Conservation (phyloP, 2,797 vertebrate species). For the Kryptolebias ocellatus region DNA sequence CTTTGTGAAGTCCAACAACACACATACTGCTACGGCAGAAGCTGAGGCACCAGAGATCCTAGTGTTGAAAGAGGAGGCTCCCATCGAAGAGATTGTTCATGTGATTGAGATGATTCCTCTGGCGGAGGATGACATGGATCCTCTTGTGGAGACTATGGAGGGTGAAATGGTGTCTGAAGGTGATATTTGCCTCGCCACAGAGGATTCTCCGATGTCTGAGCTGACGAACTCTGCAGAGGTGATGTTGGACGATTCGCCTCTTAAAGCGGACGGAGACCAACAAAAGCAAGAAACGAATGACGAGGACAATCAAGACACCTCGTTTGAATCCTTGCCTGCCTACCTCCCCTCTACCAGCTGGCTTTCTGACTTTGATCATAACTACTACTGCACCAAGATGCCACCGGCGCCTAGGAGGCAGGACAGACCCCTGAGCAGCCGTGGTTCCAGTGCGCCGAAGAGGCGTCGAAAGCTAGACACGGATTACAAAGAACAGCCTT, state of each 20-base stretch:
- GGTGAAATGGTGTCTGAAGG: slow-evolving; percentile 13
- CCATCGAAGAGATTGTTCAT: slow-evolving; percentile 16
- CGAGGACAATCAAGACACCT: slow-evolving; percentile 63
- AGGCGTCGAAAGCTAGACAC: slow-evolving; percentile 53
- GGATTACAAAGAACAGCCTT: slow-evolving; percentile 28
- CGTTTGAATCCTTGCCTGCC: slow-evolving; percentile 73
- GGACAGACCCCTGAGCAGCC: slow-evolving; percentile 9
- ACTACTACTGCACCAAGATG: slow-evolving; percentile 59
- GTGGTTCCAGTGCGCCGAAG: slow-evolving; percentile 28
- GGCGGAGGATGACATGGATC: slow-evolving; percentile 22
- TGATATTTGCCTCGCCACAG: not conserved
- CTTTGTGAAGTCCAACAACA: slow-evolving; percentile 29
- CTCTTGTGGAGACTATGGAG: not conserved
- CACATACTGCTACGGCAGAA: slow-evolving; percentile 17
- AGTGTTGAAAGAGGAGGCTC: not conserved
- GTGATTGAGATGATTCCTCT: slow-evolving; percentile 14
- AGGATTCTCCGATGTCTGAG: not conserved
- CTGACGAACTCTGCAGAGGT: not conserved
- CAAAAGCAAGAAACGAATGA: slow-evolving; percentile 1
- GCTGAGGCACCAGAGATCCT: slow-evolving; percentile 6
- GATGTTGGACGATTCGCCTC: slow-evolving; percentile 11
- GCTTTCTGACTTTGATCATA: slow-evolving; percentile 72
- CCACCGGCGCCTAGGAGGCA: slow-evolving; percentile 58
- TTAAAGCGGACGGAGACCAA: slow-evolving; percentile 16
- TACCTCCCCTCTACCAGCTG: slow-evolving; percentile 78